phyloP scores from a whole-genome alignment of 1,140 invertebrate genomes.

The Dreissena polymorpha region DNA sequence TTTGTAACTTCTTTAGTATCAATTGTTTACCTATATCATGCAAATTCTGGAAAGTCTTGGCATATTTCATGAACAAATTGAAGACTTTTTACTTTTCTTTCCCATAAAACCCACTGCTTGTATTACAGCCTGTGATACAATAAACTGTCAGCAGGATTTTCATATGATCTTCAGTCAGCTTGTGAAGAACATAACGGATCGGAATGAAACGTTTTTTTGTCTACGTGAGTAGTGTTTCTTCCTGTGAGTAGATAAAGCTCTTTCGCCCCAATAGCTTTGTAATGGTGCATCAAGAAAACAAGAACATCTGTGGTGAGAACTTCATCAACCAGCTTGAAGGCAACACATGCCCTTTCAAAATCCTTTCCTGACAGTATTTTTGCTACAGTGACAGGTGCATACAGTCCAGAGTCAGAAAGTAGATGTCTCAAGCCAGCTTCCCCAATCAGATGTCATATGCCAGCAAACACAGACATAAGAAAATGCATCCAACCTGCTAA shows the following conservation, averaged over 20 bases:
- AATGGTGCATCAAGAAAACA: constrained; percentile 13
- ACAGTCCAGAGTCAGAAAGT: background rate
- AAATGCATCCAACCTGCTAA: constrained; percentile 32
- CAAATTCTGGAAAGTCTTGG: background rate
- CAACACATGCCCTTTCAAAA: constrained; percentile 14
- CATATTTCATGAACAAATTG: background rate
- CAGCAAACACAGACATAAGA: constrained; percentile 35
- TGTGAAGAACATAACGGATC: background rate
- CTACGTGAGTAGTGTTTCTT: background rate
- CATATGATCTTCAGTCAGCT: constrained; percentile 1
- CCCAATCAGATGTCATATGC: constrained; percentile 11
- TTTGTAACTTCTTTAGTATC: background rate
- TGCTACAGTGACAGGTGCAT: constrained; percentile 5
- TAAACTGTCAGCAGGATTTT: constrained; percentile 33
- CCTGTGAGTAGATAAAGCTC: constrained; percentile 7
- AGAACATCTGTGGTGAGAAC: constrained; percentile 17
- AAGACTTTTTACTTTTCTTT: constrained; percentile 24
- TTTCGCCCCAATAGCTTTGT: background rate
- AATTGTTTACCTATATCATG: background rate
- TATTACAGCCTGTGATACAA: constrained; percentile 36
- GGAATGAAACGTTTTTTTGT: constrained; percentile 24
- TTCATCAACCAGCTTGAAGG: constrained; percentile 14
- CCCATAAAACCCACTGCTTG: constrained; percentile 21
- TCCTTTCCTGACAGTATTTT: constrained; percentile 33
- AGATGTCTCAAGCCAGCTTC: too few relatives aligned